These are phyloP conservation scores for Plestiodon gilberti DNA, from an alignment of 2,113 vertebrate species.

Conservation along the genomic window DNA sequence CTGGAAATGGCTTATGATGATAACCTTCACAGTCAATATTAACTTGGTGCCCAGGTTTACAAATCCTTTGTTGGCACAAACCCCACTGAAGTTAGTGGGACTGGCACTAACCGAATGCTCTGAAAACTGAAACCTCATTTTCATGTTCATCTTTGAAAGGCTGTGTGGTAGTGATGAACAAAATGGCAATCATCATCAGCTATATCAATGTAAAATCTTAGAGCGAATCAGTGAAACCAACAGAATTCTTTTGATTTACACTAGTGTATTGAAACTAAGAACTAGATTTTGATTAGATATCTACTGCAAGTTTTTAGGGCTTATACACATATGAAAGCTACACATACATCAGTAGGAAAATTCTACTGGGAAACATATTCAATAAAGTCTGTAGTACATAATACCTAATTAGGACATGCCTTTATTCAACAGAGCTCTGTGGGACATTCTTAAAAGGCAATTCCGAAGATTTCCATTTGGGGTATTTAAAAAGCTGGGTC, in stretches of 20 bases:
- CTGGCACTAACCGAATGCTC: background rate
- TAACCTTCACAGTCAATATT: slow-evolving; percentile 37
- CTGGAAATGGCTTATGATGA: background rate
- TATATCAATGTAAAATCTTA: background rate
- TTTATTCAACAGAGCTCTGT: background rate
- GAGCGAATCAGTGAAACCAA: slow-evolving; percentile 10
- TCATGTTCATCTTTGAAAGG: slow-evolving; percentile 42
- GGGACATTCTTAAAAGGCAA: slow-evolving; percentile 47
- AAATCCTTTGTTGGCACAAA: background rate
- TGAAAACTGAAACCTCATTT: background rate
- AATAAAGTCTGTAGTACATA: background rate
- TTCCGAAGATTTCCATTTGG: slow-evolving; percentile 36
- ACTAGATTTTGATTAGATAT: background rate
- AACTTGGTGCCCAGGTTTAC: background rate
- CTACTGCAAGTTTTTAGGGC: slow-evolving; percentile 11
- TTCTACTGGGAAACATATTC: background rate
- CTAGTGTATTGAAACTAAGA: background rate
- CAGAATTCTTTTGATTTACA: background rate
- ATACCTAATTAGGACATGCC: slow-evolving; percentile 13
- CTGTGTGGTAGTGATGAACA: slow-evolving; percentile 19
- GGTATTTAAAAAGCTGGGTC: slow-evolving; percentile 9
- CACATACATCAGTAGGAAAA: background rate
- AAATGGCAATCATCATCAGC: background rate
- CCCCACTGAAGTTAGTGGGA: background rate
- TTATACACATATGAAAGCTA: slow-evolving; percentile 13